These are phyloP conservation scores for Leuciscus waleckii DNA, from an alignment of 2,797 vertebrate species.

Conservation along the genomic window DNA sequence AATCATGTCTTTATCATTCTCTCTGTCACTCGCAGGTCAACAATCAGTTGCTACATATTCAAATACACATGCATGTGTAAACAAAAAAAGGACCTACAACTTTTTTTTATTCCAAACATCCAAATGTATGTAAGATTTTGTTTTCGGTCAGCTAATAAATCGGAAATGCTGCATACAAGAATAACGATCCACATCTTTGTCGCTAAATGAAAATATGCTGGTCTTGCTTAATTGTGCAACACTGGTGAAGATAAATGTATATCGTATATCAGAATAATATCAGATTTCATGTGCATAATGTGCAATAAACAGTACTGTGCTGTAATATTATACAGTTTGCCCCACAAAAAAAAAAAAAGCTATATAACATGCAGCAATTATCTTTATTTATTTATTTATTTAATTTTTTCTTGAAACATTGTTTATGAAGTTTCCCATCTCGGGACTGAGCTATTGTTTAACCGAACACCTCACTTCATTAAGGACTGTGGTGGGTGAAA, in stretches of 20 bases:
- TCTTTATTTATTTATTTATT: too few species aligned
- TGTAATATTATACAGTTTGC: background rate
- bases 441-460: background rate
- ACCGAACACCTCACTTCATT: slow-evolving; percentile 11
- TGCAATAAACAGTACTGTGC: background rate
- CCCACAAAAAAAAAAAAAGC: background rate
- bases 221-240: background rate
- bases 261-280: background rate
- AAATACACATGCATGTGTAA: background rate
- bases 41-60: background rate
- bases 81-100: background rate
- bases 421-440: background rate
- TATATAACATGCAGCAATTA: background rate
- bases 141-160: background rate
- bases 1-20: background rate
- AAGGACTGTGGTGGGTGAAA: slow-evolving; percentile 23
- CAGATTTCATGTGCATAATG: background rate
- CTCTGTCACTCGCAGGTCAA: background rate
- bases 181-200: background rate
- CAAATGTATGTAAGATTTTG: background rate
- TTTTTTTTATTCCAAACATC: background rate
- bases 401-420: too few species aligned
- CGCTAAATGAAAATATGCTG: background rate
- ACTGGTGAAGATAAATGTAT: background rate
- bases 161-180: background rate